These are phyloP conservation scores for Charanyca ferruginea DNA, from an alignment of 2,888 invertebrate species.

Conservation along the genomic window DNA sequence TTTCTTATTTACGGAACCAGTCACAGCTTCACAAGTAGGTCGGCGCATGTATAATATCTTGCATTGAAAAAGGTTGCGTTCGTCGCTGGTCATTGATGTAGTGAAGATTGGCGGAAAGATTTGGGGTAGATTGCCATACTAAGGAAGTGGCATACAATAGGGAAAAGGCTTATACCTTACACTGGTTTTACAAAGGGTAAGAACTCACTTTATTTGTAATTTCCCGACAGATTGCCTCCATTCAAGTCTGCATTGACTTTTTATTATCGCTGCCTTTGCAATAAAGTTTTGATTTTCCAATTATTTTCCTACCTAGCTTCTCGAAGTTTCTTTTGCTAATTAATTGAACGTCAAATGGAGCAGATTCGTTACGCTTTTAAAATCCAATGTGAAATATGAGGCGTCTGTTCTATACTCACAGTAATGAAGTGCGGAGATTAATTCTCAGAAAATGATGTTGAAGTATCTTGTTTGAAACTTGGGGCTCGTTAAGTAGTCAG, in stretches of 20 bases:
- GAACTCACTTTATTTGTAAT: slow-evolving; percentile 62
- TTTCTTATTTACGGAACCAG: slow-evolving; percentile 36
- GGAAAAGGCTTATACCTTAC: slow-evolving; percentile 43
- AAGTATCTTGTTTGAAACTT: slow-evolving; percentile 55
- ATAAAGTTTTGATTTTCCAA: slow-evolving; percentile 45
- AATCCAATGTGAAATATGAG: slow-evolving; percentile 41
- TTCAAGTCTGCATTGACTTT: slow-evolving; percentile 55
- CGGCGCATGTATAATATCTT: slow-evolving; percentile 33
- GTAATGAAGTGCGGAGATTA: slow-evolving; percentile 62
- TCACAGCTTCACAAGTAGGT: slow-evolving; percentile 19
- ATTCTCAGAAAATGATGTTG: slow-evolving; percentile 58
- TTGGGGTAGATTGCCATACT: slow-evolving; percentile 53
- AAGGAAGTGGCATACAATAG: slow-evolving; percentile 47
- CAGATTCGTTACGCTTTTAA: slow-evolving; percentile 26
- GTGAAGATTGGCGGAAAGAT: slow-evolving; percentile 64
- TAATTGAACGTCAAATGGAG: slow-evolving; percentile 45
- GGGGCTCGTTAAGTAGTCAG: slow-evolving; percentile 51
- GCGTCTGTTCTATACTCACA: slow-evolving; percentile 37
- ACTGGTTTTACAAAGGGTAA: slow-evolving; percentile 50
- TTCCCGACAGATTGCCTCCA: slow-evolving; percentile 59
- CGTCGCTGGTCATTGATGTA: slow-evolving; percentile 43
- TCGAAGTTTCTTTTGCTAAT: slow-evolving; percentile 27
- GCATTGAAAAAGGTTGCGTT: slow-evolving; percentile 51
- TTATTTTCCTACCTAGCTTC: slow-evolving; percentile 21
- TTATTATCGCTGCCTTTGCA: slow-evolving; percentile 47